Conservation (phyloP, 2,113 vertebrate genomes). For the Platichthys flesus region DNA sequence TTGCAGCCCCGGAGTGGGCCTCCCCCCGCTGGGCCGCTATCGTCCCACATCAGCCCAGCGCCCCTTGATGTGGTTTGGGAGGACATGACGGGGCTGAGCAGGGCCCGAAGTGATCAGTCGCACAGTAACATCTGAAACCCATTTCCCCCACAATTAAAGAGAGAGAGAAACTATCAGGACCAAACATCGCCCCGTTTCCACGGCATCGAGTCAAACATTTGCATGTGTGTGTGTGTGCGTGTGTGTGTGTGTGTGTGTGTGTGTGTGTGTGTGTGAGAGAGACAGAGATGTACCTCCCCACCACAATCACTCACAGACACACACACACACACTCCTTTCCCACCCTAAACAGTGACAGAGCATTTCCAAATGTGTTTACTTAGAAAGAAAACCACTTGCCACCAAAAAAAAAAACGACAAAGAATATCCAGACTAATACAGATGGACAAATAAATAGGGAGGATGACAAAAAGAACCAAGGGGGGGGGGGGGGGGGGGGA, state of each 20-base stretch:
- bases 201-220: slow-evolving; percentile 80
- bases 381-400: slow-evolving; percentile 63
- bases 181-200: slow-evolving; percentile 83
- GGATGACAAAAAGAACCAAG: background rate
- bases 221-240: slow-evolving; percentile 57
- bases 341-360: slow-evolving; percentile 78
- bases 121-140: slow-evolving; percentile 83
- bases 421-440: slow-evolving; percentile 19
- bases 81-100: slow-evolving; percentile 79
- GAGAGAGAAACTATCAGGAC: slow-evolving; percentile 81
- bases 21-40: slow-evolving; percentile 74
- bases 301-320: slow-evolving; percentile 65
- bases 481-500: background rate
- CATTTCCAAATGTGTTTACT: slow-evolving; percentile 80
- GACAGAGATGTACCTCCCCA: slow-evolving; percentile 32
- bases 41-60: slow-evolving; percentile 74
- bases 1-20: slow-evolving; percentile 63
- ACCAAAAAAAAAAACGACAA: slow-evolving; percentile 29
- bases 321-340: slow-evolving; percentile 55
- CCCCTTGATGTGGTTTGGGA: slow-evolving; percentile 82
- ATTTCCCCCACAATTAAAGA: slow-evolving; percentile 86
- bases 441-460: background rate
- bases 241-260: slow-evolving; percentile 50
- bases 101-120: slow-evolving; percentile 82
- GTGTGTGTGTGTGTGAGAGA: background rate